These are phyloP conservation scores for Eospalax fontanierii DNA, from an alignment of 2,797 vertebrate genomes.

Conservation along the genomic window DNA sequence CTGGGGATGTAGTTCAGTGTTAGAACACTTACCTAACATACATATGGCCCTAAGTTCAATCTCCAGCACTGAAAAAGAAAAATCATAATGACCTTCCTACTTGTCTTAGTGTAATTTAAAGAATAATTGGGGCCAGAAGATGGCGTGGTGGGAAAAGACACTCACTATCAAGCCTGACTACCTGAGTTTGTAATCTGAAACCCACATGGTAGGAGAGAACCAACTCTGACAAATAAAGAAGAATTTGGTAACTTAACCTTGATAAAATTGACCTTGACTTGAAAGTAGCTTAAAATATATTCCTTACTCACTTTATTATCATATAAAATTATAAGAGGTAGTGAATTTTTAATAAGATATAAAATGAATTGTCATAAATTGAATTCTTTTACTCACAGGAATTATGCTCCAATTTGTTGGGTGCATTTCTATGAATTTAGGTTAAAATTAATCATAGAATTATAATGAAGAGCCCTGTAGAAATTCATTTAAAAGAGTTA, in stretches of 20 bases:
- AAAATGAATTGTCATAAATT: slow-evolving; percentile 69
- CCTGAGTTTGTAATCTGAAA: neutral
- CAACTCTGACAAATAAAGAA: neutral
- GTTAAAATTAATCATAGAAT: slow-evolving; percentile 68
- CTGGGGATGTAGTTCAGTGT: neutral
- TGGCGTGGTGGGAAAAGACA: no score
- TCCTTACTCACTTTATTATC: slow-evolving; percentile 62
- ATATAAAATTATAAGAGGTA: slow-evolving; percentile 64
- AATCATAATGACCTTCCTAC: neutral
- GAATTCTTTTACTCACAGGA: slow-evolving; percentile 72
- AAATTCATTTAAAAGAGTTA: slow-evolving; percentile 39
- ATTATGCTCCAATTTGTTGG: slow-evolving; percentile 76
- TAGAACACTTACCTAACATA: neutral
- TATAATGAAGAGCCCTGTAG: slow-evolving; percentile 46
- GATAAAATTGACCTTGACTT: slow-evolving; percentile 68
- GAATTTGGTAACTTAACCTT: neutral
- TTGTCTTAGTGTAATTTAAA: slow-evolving; percentile 12
- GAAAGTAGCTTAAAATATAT: slow-evolving; percentile 63
- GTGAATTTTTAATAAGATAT: slow-evolving; percentile 75
- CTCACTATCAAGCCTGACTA: neutral
- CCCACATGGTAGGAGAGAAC: neutral
- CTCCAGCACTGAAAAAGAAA: no score
- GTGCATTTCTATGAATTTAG: slow-evolving; percentile 65
- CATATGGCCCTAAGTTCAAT: neutral
- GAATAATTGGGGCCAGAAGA: slow-evolving; percentile 11